A percentile compares a stretch with the other conserved stretches of the same genome.
These are phyloP conservation scores for Parochlus steinenii DNA, from an alignment of 2,888 invertebrate genomes.

Conservation along the genomic window DNA sequence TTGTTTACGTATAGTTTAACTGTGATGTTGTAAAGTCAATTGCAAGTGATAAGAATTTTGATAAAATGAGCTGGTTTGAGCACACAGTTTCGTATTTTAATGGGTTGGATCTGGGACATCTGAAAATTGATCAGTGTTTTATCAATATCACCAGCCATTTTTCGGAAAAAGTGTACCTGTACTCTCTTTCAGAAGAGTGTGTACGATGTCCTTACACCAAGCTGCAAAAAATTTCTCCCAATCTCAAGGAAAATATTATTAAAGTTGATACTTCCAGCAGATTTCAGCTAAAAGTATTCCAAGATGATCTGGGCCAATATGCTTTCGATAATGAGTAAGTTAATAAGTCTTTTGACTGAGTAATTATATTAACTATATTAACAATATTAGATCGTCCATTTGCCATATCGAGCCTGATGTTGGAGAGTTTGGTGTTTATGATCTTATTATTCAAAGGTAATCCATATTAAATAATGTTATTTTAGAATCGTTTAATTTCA, in stretches of 20 bases:
- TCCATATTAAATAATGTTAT: too few species aligned
- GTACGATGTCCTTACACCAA: constrained; percentile 50
- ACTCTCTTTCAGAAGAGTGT: constrained; percentile 52
- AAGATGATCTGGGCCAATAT: constrained; percentile 32
- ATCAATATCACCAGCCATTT: constrained; percentile 29
- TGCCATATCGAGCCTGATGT: constrained; percentile 42
- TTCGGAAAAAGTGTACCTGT: constrained; percentile 34
- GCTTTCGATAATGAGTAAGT: constrained; percentile 26
- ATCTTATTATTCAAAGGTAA: constrained; percentile 36
- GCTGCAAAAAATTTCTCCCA: constrained; percentile 27
- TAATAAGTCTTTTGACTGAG: constrained; percentile 18
- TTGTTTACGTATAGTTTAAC: too few species aligned
- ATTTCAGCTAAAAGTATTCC: constrained; percentile 39
- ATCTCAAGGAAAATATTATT: constrained; percentile 25
- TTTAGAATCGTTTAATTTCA: too few species aligned
- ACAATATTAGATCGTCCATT: constrained; percentile 34
- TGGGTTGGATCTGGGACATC: constrained; percentile 37
- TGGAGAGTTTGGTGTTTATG: constrained; percentile 58
- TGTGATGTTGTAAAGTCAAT: too few species aligned
- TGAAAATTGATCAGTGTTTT: constrained; percentile 52
- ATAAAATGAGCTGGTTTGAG: constrained; percentile 39
- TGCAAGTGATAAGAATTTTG: too few species aligned
- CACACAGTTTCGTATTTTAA: constrained; percentile 35
- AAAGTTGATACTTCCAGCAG: constrained; percentile 35
- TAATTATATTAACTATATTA: constrained; percentile 4